Conservation (phyloP, 2,113 vertebrate genomes). For the Choloepus hoffmanni region DNA sequence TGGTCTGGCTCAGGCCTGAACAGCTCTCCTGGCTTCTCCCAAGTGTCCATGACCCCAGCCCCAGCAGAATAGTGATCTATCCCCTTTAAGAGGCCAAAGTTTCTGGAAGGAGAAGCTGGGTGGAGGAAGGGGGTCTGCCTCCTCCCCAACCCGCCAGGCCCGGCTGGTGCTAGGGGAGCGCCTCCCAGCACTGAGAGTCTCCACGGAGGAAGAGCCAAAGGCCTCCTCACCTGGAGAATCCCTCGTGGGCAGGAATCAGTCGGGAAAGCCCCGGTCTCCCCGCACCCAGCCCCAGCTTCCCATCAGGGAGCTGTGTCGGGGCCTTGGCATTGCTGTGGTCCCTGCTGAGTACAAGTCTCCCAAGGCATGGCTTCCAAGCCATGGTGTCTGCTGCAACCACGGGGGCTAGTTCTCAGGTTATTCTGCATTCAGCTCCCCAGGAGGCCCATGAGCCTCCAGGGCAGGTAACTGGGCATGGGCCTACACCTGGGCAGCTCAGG, state of each 20-base stretch:
- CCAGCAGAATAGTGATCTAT: not conserved
- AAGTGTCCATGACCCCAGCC: not conserved
- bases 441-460: not conserved
- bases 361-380: not conserved
- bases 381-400: not conserved
- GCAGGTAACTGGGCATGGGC: not conserved
- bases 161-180: not conserved
- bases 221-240: not conserved
- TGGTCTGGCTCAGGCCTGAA: not conserved
- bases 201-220: not conserved
- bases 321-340: not conserved
- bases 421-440: not conserved
- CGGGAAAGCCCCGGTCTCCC: not conserved
- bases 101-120: conserved; percentile 4
- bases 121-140: not conserved
- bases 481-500: not conserved
- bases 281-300: not conserved
- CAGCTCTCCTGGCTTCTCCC: not conserved
- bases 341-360: not conserved
- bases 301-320: not conserved
- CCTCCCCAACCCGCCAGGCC: not conserved
- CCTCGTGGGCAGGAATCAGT: not conserved
- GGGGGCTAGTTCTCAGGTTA: not conserved
- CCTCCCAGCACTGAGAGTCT: not conserved
- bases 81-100: not conserved